A percentile compares a stretch with the other conserved stretches of the same genome.
These are phyloP conservation scores for Eupithecia dodoneata DNA, from an alignment of 2,888 invertebrate species.

Conservation along the genomic window DNA sequence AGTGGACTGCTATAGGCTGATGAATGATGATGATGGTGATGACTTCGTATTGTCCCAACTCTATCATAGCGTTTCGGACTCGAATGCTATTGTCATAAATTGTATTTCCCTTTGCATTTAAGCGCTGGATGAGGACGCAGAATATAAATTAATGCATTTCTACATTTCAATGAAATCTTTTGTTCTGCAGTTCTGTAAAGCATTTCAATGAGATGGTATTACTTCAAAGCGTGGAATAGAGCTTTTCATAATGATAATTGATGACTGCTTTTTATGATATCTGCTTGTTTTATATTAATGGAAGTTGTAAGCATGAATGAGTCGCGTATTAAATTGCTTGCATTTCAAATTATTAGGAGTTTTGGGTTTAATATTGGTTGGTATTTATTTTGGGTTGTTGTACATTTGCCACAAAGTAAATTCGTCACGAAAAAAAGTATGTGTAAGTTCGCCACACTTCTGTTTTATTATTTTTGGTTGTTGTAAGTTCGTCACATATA, in stretches of 20 bases:
- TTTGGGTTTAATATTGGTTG: background rate
- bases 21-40: no score
- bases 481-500: no score
- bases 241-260: slow-evolving; percentile 2
- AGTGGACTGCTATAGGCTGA: no score
- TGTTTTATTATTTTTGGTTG: no score
- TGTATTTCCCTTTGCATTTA: slow-evolving; percentile 12
- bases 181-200: slow-evolving; percentile 7
- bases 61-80: slow-evolving; percentile 5
- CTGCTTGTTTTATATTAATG: background rate
- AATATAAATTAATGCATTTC: background rate
- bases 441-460: no score
- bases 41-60: no score
- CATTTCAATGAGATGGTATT: background rate
- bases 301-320: background rate
- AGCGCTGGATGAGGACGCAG: background rate
- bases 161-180: background rate
- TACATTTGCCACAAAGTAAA: no score
- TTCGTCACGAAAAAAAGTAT: no score
- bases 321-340: background rate
- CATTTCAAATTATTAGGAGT: background rate
- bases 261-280: background rate
- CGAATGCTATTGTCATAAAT: slow-evolving; percentile 25
- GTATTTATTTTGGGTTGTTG: no score
- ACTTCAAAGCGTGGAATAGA: background rate